These are phyloP conservation scores for human DNA, from an alignment of 2,113 vertebrate species.

Conservation along the genomic window DNA sequence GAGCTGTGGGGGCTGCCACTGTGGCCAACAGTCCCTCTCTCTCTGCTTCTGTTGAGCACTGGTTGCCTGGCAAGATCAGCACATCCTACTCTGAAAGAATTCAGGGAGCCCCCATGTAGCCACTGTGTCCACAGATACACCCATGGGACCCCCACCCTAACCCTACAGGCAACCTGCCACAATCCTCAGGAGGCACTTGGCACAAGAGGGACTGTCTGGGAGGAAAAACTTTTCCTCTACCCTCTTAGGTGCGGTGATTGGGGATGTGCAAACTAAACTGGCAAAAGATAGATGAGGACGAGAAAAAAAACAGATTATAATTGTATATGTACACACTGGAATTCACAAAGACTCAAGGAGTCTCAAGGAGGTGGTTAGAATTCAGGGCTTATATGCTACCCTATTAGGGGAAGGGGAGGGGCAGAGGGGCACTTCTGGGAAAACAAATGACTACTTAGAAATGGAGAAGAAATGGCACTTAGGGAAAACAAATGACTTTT, in stretches of 20 bases:
- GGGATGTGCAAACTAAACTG: not conserved
- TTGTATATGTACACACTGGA: not conserved
- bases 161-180: not conserved
- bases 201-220: not conserved
- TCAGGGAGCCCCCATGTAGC: not conserved
- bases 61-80: not conserved
- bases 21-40: not conserved
- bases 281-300: not conserved
- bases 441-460: not conserved
- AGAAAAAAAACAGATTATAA: not conserved
- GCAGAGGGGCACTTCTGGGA: not conserved
- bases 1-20: not conserved
- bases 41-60: not conserved
- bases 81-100: not conserved
- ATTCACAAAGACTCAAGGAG: not conserved
- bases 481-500: not conserved
- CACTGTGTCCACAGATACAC: not conserved
- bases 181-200: not conserved
- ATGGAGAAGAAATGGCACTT: not conserved
- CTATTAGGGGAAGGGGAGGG: not conserved
- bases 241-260: not conserved
- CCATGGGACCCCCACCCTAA: not conserved
- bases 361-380: not conserved
- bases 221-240: not conserved
- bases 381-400: not conserved